Evolutionary conservation across 2,888 invertebrate species (phyloP).

Genomic region (Urechis unicinctus): DNA sequence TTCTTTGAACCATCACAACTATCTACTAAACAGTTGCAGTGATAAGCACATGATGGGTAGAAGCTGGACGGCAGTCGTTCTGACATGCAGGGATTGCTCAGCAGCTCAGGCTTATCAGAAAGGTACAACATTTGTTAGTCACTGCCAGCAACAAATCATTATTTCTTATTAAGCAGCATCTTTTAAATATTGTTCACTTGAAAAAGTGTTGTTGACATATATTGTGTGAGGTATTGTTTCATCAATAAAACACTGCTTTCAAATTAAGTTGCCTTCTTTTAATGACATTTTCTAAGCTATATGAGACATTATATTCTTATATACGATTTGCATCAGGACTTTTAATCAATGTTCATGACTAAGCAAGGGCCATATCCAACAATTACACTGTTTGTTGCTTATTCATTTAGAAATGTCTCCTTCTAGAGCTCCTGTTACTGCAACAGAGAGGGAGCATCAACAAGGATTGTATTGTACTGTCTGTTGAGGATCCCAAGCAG

Average conservation of each 20-base stretch:
- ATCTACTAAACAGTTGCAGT: no score
- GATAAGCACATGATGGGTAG: background rate
- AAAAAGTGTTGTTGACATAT: no score
- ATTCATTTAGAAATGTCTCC: background rate
- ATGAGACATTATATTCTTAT: background rate
- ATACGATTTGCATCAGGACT: background rate
- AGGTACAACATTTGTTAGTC: constrained; percentile 23
- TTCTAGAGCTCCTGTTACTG: constrained; percentile 40
- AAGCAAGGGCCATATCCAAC: no score
- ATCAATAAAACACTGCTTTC: no score
- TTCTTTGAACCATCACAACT: no score
- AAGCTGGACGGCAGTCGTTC: constrained; percentile 42
- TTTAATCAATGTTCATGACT: no score
- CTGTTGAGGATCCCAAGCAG: constrained; percentile 53
- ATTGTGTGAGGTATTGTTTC: no score
- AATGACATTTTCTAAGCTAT: background rate
- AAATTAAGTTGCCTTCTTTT: no score
- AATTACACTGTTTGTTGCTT: background rate
- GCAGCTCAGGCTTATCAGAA: constrained; percentile 36
- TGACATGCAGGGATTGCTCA: constrained; percentile 39
- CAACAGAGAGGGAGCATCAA: constrained; percentile 41
- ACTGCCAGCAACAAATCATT: no score
- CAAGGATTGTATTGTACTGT: constrained; percentile 36
- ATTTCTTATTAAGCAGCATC: no score
- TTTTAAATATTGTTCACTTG: no score